phyloP scores from a whole-genome alignment of 2,888 invertebrate species.

The Drosophila fulvimacula region DNA sequence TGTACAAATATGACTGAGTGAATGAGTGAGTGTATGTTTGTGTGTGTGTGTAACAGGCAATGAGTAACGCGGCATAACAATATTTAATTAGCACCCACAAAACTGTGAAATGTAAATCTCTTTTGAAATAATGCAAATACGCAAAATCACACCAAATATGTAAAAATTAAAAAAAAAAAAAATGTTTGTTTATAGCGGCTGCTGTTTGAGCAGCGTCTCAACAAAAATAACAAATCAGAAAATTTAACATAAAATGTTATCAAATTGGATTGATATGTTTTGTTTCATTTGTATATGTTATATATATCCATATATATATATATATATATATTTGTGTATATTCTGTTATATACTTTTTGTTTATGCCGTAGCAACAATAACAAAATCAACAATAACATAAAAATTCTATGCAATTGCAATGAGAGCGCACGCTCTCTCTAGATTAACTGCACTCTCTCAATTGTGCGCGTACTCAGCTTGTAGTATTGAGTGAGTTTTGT shows the following conservation, averaged over 20 bases:
- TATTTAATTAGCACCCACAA: conserved; percentile 52
- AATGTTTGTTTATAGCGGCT: conserved; percentile 38
- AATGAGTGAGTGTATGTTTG: conserved; percentile 3
- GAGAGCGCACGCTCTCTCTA: conserved; percentile 61
- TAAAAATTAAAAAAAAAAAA: neutral
- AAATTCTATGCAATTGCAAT: conserved; percentile 60
- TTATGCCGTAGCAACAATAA: conserved; percentile 42
- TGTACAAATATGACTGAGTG: conserved; percentile 7
- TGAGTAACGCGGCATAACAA: conserved; percentile 37
- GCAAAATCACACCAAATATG: conserved; percentile 13
- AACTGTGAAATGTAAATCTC: conserved; percentile 31
- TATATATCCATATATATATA: neutral
- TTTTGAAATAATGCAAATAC: conserved; percentile 12
- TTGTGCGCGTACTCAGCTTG: conserved; percentile 35
- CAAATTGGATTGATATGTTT: neutral
- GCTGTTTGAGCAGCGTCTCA: conserved; percentile 17
- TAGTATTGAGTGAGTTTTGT: conserved; percentile 40
- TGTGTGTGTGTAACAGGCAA: conserved; percentile 18
- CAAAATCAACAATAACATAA: conserved; percentile 50
- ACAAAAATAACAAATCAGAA: conserved; percentile 35
- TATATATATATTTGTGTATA: neutral
- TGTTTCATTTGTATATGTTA: neutral
- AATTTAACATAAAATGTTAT: conserved; percentile 3
- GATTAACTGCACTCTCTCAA: conserved; percentile 10
- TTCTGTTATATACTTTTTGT: conserved; percentile 30